These are phyloP conservation scores for Chelidonichthys spinosus DNA, from an alignment of 2,797 vertebrate genomes.

Conservation along the genomic window DNA sequence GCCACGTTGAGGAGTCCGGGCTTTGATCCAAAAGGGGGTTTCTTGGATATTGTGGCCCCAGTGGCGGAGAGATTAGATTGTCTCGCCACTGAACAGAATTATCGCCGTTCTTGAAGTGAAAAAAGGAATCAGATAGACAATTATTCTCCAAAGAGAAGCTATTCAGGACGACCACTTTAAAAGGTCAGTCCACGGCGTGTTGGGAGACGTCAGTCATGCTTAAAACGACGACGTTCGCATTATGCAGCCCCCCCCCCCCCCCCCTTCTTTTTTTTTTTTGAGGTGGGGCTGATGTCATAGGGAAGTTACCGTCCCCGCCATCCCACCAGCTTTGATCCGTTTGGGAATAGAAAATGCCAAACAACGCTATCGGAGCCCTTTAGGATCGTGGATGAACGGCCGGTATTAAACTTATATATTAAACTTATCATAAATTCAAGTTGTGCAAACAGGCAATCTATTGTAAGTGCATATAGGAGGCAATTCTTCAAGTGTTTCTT, in stretches of 20 bases:
- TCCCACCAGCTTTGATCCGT: conserved; percentile 2
- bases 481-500: conserved; percentile 2
- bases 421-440: neutral
- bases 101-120: conserved; percentile 38
- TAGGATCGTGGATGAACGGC: neutral
- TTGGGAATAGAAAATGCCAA: conserved; percentile 22
- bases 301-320: conserved; percentile 12
- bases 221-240: conserved; percentile 33
- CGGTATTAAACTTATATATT: neutral
- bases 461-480: neutral
- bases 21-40: conserved; percentile 68
- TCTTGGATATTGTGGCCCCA: conserved; percentile 44
- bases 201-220: conserved; percentile 35
- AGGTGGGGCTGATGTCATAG: conserved; percentile 31
- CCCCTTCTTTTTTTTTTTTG: conserved; percentile 24
- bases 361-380: neutral
- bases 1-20: conserved; percentile 46
- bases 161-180: conserved; percentile 48
- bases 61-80: conserved; percentile 55
- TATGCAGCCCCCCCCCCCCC: conserved; percentile 15
- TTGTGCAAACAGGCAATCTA: neutral
- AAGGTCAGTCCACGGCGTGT: conserved; percentile 45
- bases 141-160: conserved; percentile 54
- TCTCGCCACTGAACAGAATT: conserved; percentile 50
- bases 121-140: conserved; percentile 40